Evolutionary conservation across 2,888 invertebrate species (phyloP), one percentile per base, ranked within the genome.

Genomic region (Operophtera brumata): DNA sequence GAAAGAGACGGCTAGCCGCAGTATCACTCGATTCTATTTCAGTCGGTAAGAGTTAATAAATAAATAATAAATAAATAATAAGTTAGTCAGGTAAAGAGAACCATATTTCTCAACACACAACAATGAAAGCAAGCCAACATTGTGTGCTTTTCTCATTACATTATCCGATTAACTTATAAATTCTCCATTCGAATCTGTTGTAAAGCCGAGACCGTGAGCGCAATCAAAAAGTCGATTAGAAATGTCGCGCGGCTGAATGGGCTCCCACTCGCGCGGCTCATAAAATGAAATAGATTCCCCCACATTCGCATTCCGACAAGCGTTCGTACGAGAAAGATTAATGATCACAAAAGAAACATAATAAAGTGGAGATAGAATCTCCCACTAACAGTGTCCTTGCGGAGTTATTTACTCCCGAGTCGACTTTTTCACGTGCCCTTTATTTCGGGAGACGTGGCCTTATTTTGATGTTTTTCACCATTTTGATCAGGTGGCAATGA

Each of bases 341-440:
- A 90, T 90, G 90, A 89, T 89, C 90, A 88, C 89, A 90, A 89
- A 90, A 89, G 88, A 88, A 90, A 90, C 89, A 89, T 89, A 90
- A 90, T 89, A 90, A 89, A 88, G 82, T 84, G 82, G 81, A 89
- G 89, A 90, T 90, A 88, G 86, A 84, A 90, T 90, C 89, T 89
- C 75, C 88, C 86, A 86, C 89, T 89, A 88, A 88, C 89, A 84
- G 89, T 88, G 89, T 90, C 89, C 88, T 89, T 89, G 89, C 74
- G 89, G 87, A 87, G 86, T 86, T 88, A 89, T 89, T 89, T 89
- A 86, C 86, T 87, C 75, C 76, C 70, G 77, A 76, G 77, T 78
- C 83, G 82, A 83, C 83, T 87, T 88, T 88, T 87, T 87, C 86
- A 83, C 84, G 78, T 84, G 80, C 75, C 82, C 78, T 81, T 84